Percentiles rank a stretch among this genome's conserved stretches.
Conservation (phyloP, 2,888 invertebrate species). For the Spialia ferax region DNA sequence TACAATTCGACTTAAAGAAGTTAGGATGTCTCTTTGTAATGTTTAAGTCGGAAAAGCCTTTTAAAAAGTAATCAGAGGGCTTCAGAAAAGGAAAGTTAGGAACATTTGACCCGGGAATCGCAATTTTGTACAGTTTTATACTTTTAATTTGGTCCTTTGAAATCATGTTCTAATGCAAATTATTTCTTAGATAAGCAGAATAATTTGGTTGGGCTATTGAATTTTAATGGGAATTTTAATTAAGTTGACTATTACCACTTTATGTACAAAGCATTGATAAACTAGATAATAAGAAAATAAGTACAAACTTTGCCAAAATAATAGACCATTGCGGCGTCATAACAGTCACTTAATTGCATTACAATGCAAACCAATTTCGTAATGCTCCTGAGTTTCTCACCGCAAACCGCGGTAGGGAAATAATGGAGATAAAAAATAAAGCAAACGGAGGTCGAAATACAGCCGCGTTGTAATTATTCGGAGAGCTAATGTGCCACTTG, state of each 20-base stretch:
- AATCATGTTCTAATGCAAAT: conserved; percentile 57
- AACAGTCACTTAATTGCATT: conserved; percentile 59
- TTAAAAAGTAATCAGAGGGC: conserved; percentile 81
- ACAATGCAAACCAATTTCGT: conserved; percentile 73
- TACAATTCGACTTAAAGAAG: conserved; percentile 65
- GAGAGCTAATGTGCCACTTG: conserved; percentile 84
- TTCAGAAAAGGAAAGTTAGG: conserved; percentile 66
- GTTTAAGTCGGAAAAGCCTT: conserved; percentile 70
- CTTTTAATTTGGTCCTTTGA: conserved; percentile 69
- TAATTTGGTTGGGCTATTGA: neutral
- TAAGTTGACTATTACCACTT: too few relatives aligned
- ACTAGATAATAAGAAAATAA: neutral
- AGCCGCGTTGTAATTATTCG: conserved; percentile 79
- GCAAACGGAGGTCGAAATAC: conserved; percentile 51
- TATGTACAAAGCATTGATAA: neutral
- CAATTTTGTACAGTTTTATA: conserved; percentile 75
- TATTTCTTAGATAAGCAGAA: conserved; percentile 35
- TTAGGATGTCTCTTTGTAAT: conserved; percentile 68
- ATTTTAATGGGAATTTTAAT: neutral
- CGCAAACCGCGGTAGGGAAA: conserved; percentile 68
- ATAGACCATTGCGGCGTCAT: conserved; percentile 17
- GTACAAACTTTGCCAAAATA: neutral
- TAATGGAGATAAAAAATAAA: conserved; percentile 59
- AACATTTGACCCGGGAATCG: conserved; percentile 69
- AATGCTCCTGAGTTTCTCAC: conserved; percentile 81